These are phyloP conservation scores for Penaeus indicus DNA, from an alignment of 1,140 invertebrate genomes.

Conservation along the genomic window DNA sequence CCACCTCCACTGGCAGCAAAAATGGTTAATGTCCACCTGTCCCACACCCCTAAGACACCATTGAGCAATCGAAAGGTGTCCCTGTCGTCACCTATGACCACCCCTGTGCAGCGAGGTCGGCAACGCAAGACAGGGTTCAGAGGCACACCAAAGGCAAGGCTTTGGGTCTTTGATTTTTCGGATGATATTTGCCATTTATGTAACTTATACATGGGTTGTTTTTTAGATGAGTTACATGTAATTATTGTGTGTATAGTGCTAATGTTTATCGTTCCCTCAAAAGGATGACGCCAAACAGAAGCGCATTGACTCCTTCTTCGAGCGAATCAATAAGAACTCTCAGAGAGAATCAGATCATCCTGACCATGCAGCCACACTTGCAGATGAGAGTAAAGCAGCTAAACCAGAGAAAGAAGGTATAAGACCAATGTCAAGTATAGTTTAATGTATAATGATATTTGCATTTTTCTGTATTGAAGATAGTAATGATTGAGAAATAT, in stretches of 20 bases:
- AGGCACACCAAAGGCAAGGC: conserved; percentile 24
- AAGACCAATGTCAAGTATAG: not conserved
- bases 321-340: conserved; percentile 25
- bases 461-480: no score
- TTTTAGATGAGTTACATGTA: not conserved
- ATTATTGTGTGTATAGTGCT: not conserved
- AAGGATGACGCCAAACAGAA: conserved; percentile 53
- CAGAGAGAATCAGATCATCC: conserved; percentile 28
- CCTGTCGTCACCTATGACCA: conserved; percentile 1
- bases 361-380: conserved; percentile 48
- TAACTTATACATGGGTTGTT: no score
- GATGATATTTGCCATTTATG: not conserved
- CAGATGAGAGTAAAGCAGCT: conserved; percentile 42
- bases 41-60: conserved; percentile 13
- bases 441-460: no score
- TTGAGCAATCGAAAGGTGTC: not conserved
- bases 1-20: conserved; percentile 35
- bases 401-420: conserved; percentile 53
- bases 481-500: no score
- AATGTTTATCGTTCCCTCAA: not conserved
- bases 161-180: not conserved
- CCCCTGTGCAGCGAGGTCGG: conserved; percentile 18
- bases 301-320: conserved; percentile 60
- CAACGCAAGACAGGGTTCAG: conserved; percentile 5
- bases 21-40: conserved; percentile 33